Conservation (phyloP, 2,113 vertebrate genomes). For the Lota lota region DNA sequence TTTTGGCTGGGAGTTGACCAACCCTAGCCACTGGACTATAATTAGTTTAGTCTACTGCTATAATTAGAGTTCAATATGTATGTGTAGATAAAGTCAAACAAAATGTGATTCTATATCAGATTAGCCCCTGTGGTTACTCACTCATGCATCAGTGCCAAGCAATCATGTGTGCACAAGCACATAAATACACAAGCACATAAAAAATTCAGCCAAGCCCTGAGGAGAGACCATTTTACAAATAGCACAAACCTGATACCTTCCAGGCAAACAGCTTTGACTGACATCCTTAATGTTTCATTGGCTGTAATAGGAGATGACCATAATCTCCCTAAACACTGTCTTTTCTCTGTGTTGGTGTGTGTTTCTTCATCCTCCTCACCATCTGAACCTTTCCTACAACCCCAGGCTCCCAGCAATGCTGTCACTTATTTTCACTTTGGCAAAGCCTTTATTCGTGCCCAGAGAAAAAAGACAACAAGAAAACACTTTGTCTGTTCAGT, state of each 20-base stretch:
- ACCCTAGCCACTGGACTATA: neutral
- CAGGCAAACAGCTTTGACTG: slow-evolving; percentile 37
- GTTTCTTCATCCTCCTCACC: slow-evolving; percentile 12
- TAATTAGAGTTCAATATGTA: neutral
- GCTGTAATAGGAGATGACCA: slow-evolving; percentile 54
- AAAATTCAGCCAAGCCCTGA: too few species aligned
- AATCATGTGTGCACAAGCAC: neutral
- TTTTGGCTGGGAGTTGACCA: too few species aligned
- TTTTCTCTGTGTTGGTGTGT: slow-evolving; percentile 13
- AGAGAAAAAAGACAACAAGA: neutral
- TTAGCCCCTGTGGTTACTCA: slow-evolving; percentile 22
- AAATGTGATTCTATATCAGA: slow-evolving; percentile 25
- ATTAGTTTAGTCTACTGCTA: neutral
- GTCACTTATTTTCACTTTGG: slow-evolving; percentile 15
- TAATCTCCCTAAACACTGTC: slow-evolving; percentile 19
- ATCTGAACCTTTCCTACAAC: neutral
- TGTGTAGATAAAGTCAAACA: slow-evolving; percentile 21
- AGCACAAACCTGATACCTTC: slow-evolving; percentile 55
- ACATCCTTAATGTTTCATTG: slow-evolving; percentile 68
- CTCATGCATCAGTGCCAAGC: slow-evolving; percentile 10
- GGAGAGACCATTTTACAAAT: too few species aligned
- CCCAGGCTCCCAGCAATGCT: slow-evolving; percentile 6
- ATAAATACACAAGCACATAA: slow-evolving; percentile 1
- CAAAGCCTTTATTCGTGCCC: slow-evolving; percentile 1
- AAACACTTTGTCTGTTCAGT: slow-evolving; percentile 17